A percentile compares a stretch with the other conserved stretches of the same genome.
Conservation (phyloP, 2,888 invertebrate genomes). For the Philaethria dido region DNA sequence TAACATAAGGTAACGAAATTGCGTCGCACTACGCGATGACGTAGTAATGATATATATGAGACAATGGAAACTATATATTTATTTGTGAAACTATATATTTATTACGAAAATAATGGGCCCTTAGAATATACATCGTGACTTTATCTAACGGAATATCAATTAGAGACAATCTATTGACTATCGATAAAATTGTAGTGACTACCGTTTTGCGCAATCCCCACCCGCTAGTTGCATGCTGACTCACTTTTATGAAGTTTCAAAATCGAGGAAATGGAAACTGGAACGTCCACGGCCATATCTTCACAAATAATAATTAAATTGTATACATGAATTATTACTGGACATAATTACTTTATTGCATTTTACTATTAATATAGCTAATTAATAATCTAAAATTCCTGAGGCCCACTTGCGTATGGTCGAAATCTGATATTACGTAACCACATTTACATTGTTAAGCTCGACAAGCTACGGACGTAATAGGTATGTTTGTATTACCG, state of each 20-base stretch:
- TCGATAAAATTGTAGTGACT: slow-evolving; percentile 44
- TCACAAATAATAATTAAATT: slow-evolving; percentile 22
- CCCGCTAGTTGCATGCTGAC: slow-evolving; percentile 36
- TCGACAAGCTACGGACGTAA: slow-evolving; percentile 46
- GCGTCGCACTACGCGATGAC: not conserved
- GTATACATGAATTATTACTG: slow-evolving; percentile 13
- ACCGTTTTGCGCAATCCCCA: slow-evolving; percentile 43
- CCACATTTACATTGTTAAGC: slow-evolving; percentile 37
- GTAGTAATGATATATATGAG: too few species aligned
- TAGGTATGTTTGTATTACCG: slow-evolving; percentile 37
- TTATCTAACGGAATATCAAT: slow-evolving; percentile 46
- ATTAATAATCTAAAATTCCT: slow-evolving; percentile 8
- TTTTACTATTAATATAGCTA: not conserved
- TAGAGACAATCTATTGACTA: slow-evolving; percentile 47
- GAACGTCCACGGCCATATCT: slow-evolving; percentile 23
- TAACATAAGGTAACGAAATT: not conserved
- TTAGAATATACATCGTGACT: slow-evolving; percentile 48
- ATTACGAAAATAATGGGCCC: slow-evolving; percentile 34
- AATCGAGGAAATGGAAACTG: slow-evolving; percentile 37
- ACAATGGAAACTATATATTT: too few species aligned
- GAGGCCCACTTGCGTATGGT: slow-evolving; percentile 24
- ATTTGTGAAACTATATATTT: not conserved
- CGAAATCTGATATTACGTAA: slow-evolving; percentile 35
- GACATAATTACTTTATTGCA: slow-evolving; percentile 11
- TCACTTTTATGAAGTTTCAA: slow-evolving; percentile 36